Base-by-base conservation (phyloP, 2,113 vertebrate species). In the Alexandromys fortis region DNA sequence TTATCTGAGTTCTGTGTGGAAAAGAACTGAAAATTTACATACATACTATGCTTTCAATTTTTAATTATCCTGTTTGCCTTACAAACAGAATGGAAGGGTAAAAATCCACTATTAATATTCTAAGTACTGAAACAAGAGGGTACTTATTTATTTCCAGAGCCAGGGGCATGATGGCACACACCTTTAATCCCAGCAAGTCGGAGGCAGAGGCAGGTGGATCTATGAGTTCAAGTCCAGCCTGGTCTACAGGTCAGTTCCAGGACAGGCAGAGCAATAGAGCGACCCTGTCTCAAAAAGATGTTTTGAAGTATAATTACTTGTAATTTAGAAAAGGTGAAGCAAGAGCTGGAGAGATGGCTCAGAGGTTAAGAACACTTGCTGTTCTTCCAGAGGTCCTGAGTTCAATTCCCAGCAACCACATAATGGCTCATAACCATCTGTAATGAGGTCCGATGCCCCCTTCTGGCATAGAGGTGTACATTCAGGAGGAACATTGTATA, bases 321-420 rank as follows among this genome's bases (percentile, higher is more conserved):
- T 83, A 92, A 85, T 35, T 89, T 92, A 86, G 38, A 38, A 82
- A 82, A 90, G 82, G 14, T 82, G 82, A 73, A 89, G 70, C 12
- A 24, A 47, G 47, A 8, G 47, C 47, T 47, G 9, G 47, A 47
- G 47, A 47, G 47, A 47, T 47, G 47, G 47, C 47, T 47, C 47
- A 47, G 47, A 47, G 47, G 47, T 47, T 47, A 47, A 47, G 47
- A 47, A 47, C 47, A 47, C 47, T 47, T 47, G 47, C 47, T 47
- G 47, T 47, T 47, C 47, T 47, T 47, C 47, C 7, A 49, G 49
- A 49, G 49, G 11, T 49, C 49, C 11, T 49, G 11, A 49, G 49
- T 49, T 49, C 11, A 49, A 49, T 49, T 49, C 49, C 49, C 49
- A 49, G 49, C 49, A 49, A 49, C 11, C 49, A 49, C 10, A 49